Percentiles rank a stretch among this genome's conserved stretches.
These are phyloP conservation scores for Neosalanx taihuensis DNA, from an alignment of 2,797 vertebrate species.

Conservation along the genomic window DNA sequence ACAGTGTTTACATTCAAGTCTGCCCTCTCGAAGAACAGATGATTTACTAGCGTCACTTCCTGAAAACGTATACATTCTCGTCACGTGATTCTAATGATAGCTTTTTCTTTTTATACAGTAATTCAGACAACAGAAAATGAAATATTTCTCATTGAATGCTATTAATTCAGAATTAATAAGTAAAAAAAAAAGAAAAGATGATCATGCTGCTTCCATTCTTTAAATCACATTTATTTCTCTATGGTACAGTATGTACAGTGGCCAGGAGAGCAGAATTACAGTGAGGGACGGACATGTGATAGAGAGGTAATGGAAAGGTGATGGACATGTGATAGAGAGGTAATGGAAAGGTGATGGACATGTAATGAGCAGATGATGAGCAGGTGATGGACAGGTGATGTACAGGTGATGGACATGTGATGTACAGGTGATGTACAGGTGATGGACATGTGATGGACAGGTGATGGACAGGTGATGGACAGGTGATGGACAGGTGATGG, in stretches of 20 bases:
- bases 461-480: constrained; percentile 39
- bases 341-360: background rate
- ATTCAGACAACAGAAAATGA: background rate
- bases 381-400: constrained; percentile 38
- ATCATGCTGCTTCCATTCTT: background rate
- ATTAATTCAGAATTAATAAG: background rate
- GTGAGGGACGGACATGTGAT: background rate
- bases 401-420: constrained; percentile 27
- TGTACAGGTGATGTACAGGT: constrained; percentile 1
- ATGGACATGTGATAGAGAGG: too few relatives aligned
- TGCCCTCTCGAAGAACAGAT: too few relatives aligned
- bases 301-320: too few relatives aligned
- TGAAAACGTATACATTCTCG: too few relatives aligned
- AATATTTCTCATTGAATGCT: too few relatives aligned
- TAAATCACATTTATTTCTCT: constrained; percentile 46
- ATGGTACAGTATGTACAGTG: constrained; percentile 70
- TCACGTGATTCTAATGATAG: background rate
- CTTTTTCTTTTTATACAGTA: background rate
- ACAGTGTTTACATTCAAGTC: too few relatives aligned
- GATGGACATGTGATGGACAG: too few relatives aligned
- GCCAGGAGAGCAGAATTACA: constrained; percentile 48
- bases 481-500: constrained; percentile 36
- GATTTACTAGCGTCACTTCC: too few relatives aligned
- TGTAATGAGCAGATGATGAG: background rate
- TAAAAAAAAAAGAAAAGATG: background rate